A percentile compares a stretch with the other conserved stretches of the same genome.
Conservation (phyloP, 2,888 invertebrate genomes). For the Ennomos fuscantarius region DNA sequence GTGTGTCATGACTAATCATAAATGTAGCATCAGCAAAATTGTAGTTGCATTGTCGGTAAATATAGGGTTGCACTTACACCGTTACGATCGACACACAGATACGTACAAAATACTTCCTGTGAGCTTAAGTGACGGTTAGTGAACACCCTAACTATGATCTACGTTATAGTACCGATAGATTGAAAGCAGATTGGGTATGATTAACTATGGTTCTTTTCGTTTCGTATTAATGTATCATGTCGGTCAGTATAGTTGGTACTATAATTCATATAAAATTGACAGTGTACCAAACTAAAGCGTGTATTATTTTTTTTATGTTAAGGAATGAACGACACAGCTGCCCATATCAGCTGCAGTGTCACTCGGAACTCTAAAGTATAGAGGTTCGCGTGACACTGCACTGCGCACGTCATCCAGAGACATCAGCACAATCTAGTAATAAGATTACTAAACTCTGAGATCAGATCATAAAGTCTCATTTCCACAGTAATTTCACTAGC, state of each 20-base stretch:
- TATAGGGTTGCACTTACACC: slow-evolving; percentile 56
- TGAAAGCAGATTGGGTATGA: slow-evolving; percentile 71
- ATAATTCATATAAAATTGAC: no score
- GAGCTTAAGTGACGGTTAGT: slow-evolving; percentile 47
- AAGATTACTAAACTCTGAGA: no score
- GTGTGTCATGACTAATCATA: not conserved
- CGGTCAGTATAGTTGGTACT: slow-evolving; percentile 10
- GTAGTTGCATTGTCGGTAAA: slow-evolving; percentile 43
- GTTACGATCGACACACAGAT: slow-evolving; percentile 65
- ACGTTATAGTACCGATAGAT: slow-evolving; percentile 64
- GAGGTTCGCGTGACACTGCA: no score
- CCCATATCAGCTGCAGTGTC: no score
- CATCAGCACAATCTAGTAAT: no score
- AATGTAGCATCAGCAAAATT: slow-evolving; percentile 38
- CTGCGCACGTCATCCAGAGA: no score
- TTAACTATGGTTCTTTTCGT: slow-evolving; percentile 62
- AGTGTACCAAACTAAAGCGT: no score
- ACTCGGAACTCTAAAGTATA: no score
- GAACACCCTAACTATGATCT: slow-evolving; percentile 77
- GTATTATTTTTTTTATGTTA: no score
- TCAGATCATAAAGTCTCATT: no score
- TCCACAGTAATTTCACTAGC: no score
- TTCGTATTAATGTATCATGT: slow-evolving; percentile 44
- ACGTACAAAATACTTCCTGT: slow-evolving; percentile 77
- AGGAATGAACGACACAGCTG: no score